Conservation (phyloP, 2,888 invertebrate genomes). For the Pseudolycoriella hygida region DNA sequence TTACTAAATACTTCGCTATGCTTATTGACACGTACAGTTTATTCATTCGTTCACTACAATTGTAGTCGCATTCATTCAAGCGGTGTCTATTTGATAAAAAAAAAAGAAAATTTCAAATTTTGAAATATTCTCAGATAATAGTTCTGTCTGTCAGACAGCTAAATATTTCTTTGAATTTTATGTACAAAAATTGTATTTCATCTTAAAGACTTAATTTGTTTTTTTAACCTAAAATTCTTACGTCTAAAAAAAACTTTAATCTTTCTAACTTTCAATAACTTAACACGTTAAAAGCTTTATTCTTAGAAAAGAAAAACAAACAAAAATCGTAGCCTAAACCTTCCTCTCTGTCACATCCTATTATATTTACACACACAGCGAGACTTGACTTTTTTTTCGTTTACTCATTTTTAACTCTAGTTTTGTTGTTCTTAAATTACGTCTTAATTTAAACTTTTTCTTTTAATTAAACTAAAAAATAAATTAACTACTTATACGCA, state of each 20-base stretch:
- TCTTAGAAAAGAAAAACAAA: neutral
- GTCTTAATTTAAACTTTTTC: neutral
- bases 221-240: neutral
- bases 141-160: neutral
- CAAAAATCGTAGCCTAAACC: neutral
- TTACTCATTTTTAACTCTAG: neutral
- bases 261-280: neutral
- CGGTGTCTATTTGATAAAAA: too few relatives aligned
- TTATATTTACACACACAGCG: too few relatives aligned
- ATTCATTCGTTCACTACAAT: too few relatives aligned
- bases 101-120: too few relatives aligned
- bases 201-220: neutral
- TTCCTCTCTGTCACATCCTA: too few relatives aligned
- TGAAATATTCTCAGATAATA: too few relatives aligned
- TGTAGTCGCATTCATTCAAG: too few relatives aligned
- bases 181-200: neutral
- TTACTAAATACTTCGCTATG: neutral
- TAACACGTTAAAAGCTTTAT: conserved; percentile 1
- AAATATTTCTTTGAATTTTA: neutral
- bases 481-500: conserved; percentile 3
- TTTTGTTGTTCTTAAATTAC: too few relatives aligned
- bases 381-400: neutral
- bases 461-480: neutral
- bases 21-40: too few relatives aligned
- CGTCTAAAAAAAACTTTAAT: neutral